phyloP scores from a whole-genome alignment of 2,797 vertebrate species.

The Pelodytes ibericus region DNA sequence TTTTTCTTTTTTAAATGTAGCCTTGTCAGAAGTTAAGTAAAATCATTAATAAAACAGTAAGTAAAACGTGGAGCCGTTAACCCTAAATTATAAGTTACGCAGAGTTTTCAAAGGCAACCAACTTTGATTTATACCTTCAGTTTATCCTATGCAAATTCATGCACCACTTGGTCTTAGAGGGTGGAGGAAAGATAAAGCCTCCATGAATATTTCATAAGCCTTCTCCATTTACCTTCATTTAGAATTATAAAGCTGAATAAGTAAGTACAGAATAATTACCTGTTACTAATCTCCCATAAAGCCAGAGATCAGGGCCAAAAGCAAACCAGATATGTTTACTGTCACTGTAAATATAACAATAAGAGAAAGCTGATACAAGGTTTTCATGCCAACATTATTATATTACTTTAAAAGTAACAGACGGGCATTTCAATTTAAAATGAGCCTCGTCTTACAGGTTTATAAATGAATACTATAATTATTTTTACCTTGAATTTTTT shows the following conservation, averaged over 20 bases:
- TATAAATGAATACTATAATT: too few species aligned
- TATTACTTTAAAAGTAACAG: conserved; percentile 77
- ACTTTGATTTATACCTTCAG: conserved; percentile 94
- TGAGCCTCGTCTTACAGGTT: too few species aligned
- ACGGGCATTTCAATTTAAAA: too few species aligned
- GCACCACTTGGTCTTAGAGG: conserved; percentile 83
- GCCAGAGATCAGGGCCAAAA: conserved; percentile 75
- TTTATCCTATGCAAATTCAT: conserved; percentile 96
- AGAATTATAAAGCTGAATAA: conserved; percentile 93
- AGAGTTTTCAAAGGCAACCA: conserved; percentile 81
- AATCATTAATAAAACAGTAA: conserved; percentile 83
- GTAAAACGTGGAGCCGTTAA: conserved; percentile 86
- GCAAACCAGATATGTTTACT: conserved; percentile 76
- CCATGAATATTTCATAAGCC: conserved; percentile 95
- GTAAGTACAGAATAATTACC: conserved; percentile 95
- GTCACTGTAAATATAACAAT: conserved; percentile 80
- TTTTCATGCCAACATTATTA: neutral
- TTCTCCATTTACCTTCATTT: conserved; percentile 93
- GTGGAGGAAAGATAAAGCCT: conserved; percentile 82
- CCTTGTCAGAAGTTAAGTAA: conserved; percentile 77
- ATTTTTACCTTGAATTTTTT: too few species aligned
- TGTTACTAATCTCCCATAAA: conserved; percentile 88
- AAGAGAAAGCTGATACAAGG: conserved; percentile 69
- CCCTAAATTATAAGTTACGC: conserved; percentile 96
- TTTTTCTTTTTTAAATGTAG: conserved; percentile 77